Conservation (phyloP, 2,888 invertebrate species). For the Campoplex nolae region DNA sequence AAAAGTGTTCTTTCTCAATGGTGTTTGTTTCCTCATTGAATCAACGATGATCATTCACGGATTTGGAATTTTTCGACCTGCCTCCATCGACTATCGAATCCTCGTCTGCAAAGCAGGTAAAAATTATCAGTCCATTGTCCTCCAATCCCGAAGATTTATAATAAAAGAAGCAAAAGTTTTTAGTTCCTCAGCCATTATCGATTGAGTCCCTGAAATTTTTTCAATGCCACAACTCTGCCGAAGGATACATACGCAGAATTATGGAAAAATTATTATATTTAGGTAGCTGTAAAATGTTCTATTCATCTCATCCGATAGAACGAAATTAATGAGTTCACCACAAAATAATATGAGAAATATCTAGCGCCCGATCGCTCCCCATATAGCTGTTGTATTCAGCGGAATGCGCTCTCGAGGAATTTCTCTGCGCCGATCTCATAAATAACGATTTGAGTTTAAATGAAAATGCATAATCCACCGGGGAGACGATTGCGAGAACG, state of each 20-base stretch:
- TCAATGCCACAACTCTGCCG: background rate
- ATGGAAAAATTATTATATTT: background rate
- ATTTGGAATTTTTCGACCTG: constrained; percentile 29
- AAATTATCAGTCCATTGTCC: background rate
- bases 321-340: background rate
- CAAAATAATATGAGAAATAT: background rate
- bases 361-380: background rate
- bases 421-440: constrained; percentile 4
- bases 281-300: background rate
- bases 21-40: constrained; percentile 16
- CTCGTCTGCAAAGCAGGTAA: constrained; percentile 40
- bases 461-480: constrained; percentile 75
- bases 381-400: constrained; percentile 43
- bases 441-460: constrained; percentile 70
- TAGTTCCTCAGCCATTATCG: too few species aligned
- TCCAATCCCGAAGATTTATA: too few species aligned
- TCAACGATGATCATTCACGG: constrained; percentile 38
- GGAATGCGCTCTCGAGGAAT: constrained; percentile 7
- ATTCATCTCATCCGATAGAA: background rate
- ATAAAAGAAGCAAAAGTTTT: too few species aligned
- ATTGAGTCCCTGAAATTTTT: background rate
- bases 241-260: too few species aligned
- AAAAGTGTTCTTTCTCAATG: constrained; percentile 19
- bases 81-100: background rate
- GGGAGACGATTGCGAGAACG: constrained; percentile 60